Conservation (phyloP, 1,140 invertebrate genomes). For the Neotoxoptera formosana region DNA sequence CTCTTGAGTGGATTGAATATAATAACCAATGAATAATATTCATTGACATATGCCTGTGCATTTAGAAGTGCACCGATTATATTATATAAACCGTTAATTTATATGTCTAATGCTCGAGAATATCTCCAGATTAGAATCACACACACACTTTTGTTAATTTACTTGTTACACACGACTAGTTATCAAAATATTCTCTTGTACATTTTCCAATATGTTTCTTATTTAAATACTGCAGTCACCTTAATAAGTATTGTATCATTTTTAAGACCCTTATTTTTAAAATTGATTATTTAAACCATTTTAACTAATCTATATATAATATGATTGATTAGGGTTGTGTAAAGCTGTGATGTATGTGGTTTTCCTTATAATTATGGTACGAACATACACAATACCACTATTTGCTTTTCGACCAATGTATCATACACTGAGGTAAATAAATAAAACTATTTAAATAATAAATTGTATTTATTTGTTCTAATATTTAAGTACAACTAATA, state of each 20-base stretch:
- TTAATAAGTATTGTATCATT: not conserved
- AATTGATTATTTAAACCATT: not conserved
- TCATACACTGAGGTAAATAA: conserved; percentile 87
- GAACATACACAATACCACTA: conserved; percentile 95
- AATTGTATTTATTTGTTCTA: not conserved
- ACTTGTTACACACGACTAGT: not conserved
- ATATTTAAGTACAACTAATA: not conserved
- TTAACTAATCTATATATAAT: not conserved
- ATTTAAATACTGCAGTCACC: not conserved
- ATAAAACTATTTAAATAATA: not conserved
- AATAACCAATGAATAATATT: too few species aligned
- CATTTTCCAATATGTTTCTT: not conserved
- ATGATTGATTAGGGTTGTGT: conserved; percentile 68
- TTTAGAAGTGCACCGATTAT: too few species aligned
- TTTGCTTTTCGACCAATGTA: conserved; percentile 99
- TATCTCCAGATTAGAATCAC: not conserved
- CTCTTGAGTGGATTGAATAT: not conserved
- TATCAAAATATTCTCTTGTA: not conserved
- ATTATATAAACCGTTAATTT: not conserved
- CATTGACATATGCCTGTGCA: too few species aligned
- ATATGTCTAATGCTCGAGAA: not conserved
- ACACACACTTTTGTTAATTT: not conserved
- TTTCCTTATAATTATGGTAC: conserved; percentile 96
- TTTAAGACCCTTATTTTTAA: not conserved
- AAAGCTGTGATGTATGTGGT: conserved; percentile 90